phyloP scores from a whole-genome alignment of 2,113 vertebrate species.

The Nibea coibor region DNA sequence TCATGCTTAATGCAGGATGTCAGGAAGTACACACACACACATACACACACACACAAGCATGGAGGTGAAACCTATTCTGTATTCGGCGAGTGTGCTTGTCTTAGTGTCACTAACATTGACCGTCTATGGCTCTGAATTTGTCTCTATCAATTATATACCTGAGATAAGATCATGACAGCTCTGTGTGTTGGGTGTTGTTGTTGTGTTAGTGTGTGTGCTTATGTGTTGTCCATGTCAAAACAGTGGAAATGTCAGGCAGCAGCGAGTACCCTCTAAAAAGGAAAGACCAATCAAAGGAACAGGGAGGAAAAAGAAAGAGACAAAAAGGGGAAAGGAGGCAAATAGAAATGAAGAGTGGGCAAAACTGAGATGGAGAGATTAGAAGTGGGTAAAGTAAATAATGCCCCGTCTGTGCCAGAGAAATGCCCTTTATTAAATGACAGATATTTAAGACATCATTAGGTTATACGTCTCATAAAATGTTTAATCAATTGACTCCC shows the following conservation, averaged over 20 bases:
- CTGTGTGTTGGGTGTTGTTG: slow-evolving; percentile 23
- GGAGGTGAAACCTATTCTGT: slow-evolving; percentile 39
- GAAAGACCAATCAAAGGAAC: neutral
- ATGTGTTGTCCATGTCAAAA: slow-evolving; percentile 53
- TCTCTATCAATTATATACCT: slow-evolving; percentile 60
- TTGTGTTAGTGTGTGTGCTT: slow-evolving; percentile 36
- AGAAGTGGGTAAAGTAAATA: neutral
- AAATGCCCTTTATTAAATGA: neutral
- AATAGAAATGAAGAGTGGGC: neutral
- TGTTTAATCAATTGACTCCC: neutral
- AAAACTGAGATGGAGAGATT: neutral
- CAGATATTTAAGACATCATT: neutral
- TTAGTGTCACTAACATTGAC: slow-evolving; percentile 46
- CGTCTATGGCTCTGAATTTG: slow-evolving; percentile 52
- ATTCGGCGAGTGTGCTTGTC: slow-evolving; percentile 30
- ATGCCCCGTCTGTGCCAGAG: neutral
- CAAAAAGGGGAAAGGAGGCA: neutral
- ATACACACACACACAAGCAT: slow-evolving; percentile 19
- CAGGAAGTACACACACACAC: slow-evolving; percentile 47
- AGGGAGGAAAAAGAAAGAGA: neutral
- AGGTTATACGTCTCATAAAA: neutral
- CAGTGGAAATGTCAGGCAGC: slow-evolving; percentile 41
- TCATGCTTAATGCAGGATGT: slow-evolving; percentile 67
- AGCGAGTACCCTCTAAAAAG: neutral
- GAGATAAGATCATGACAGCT: slow-evolving; percentile 53